Evolutionary conservation across 2,888 invertebrate species (phyloP).

Genomic region (Aporophyla lueneburgensis): DNA sequence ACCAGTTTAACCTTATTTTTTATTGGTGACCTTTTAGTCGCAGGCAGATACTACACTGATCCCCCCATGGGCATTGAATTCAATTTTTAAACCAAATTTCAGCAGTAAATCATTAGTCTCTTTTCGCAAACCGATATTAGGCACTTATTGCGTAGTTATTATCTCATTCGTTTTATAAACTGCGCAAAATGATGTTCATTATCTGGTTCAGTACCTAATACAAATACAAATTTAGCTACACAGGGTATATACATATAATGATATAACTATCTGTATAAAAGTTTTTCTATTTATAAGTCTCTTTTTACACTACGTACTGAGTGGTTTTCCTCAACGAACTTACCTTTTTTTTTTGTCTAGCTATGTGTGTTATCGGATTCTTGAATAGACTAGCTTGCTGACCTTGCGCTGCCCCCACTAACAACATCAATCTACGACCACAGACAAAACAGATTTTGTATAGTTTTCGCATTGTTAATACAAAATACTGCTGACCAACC

Average conservation of each 20-base stretch:
- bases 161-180: conserved; percentile 10
- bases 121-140: too few relatives aligned
- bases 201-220: neutral
- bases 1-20: conserved; percentile 24
- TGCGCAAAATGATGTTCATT: neutral
- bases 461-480: conserved; percentile 10
- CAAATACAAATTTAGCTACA: neutral
- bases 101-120: neutral
- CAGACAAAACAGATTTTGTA: neutral
- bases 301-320: neutral
- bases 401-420: conserved; percentile 20
- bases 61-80: too few relatives aligned
- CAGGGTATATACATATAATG: neutral
- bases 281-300: neutral
- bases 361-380: neutral
- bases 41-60: too few relatives aligned
- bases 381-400: conserved; percentile 21
- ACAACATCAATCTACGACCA: neutral
- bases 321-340: neutral
- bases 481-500: conserved; percentile 28
- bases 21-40: neutral
- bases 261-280: neutral
- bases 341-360: neutral
- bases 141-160: conserved; percentile 1
- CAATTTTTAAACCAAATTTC: neutral